These are phyloP conservation scores for Pygmarrhopalites habei DNA, from an alignment of 1,140 invertebrate genomes.

Conservation along the genomic window DNA sequence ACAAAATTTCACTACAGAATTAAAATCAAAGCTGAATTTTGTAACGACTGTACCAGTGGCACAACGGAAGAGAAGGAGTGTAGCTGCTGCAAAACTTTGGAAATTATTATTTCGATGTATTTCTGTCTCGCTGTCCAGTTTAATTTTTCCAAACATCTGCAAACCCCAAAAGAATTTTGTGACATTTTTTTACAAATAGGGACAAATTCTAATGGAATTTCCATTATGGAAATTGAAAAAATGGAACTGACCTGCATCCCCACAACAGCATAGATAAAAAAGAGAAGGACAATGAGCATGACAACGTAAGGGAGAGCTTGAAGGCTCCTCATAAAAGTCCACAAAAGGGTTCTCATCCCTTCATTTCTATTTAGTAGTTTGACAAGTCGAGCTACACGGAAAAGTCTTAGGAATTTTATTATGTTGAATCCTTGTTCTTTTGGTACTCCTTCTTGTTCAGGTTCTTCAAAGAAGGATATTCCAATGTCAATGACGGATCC, in stretches of 20 bases:
- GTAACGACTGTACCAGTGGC: no score
- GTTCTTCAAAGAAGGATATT: slow-evolving; percentile 66
- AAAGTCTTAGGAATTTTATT: slow-evolving; percentile 97
- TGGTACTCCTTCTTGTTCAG: slow-evolving; percentile 62
- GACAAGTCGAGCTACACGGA: slow-evolving; percentile 96
- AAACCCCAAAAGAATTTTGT: no score
- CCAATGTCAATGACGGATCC: slow-evolving; percentile 99
- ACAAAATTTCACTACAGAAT: no score
- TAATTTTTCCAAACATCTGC: slow-evolving; percentile 92
- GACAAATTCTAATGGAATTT: no score
- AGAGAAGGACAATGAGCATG: slow-evolving; percentile 94
- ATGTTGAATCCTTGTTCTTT: slow-evolving; percentile 51
- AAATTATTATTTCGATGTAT: slow-evolving; percentile 98
- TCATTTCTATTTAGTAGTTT: slow-evolving; percentile 95
- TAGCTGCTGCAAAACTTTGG: slow-evolving; percentile 94
- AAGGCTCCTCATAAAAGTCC: slow-evolving; percentile 99
- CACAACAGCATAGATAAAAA: slow-evolving; percentile 99
- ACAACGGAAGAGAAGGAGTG: slow-evolving; percentile 91
- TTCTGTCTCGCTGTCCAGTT: slow-evolving; percentile 62
- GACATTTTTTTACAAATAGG: no score
- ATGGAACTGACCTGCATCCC: no score
- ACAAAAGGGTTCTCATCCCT: slow-evolving; percentile 92
- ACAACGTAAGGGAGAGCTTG: slow-evolving; percentile 98
- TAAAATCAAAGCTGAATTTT: no score
- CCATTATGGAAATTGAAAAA: no score